Base-by-base conservation (phyloP, 2,888 invertebrate genomes). In the Sisyra terminalis region DNA sequence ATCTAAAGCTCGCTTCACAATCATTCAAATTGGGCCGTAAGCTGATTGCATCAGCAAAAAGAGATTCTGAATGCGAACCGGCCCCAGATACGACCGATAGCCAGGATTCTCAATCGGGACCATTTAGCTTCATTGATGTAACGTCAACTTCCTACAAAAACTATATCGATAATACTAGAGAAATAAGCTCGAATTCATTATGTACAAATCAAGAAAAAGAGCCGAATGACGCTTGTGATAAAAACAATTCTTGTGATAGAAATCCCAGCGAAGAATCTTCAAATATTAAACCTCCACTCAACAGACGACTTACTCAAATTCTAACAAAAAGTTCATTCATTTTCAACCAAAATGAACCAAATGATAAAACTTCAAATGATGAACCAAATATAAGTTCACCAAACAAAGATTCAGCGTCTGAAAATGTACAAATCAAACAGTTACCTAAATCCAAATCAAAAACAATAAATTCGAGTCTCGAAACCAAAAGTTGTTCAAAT, bases 41-140 rank as follows among this genome's bases (percentile, higher is more conserved):
- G 11, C 5, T 17, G 8, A 32, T 13, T 9, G 32, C 32, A 6
- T 13, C 32, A 9, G 9, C 32, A 4, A 14, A 32, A 6, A n/a
- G n/a, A 18, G 15, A 16, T 11, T 5, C 13, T 15, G n/a, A 36
- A 14, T 13, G 39, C 13, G 15, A 14, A 39, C 2, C 29, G 3
- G n/a, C 18, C n/a, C 24, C 8, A 38, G 24, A 16, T 5, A 13
- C 11, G 1, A 5, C 7, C 15, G 30, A 39, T 6, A 37, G n/a
- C 3, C n/a, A 30, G 13, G 29, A 40, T 2, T 11, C 35, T 2
- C 11, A 14, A n/a, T 42, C 42, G 9, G 43, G 43, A 13, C 43
- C 43, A 10, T 38, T 14, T 38, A 43, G 43, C 38, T 29, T 43
- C 15, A 31, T 43, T 9, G 43, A 38, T 6, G 38, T 43, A 3